Conservation (phyloP, 2,797 vertebrate genomes). For the Crenuchus spilurus region DNA sequence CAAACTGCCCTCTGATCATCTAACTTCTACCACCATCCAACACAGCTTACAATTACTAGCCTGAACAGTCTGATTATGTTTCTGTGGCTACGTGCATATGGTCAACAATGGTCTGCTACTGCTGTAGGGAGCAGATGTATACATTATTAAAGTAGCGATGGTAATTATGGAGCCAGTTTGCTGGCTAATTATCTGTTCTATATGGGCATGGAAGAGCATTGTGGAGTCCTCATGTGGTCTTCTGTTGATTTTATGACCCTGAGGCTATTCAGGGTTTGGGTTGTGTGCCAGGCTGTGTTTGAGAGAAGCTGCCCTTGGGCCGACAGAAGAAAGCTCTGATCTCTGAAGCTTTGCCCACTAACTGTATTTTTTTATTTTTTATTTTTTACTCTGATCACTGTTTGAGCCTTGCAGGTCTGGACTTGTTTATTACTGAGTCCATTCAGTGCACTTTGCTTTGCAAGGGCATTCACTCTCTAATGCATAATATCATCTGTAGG, state of each 20-base stretch:
- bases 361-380: conserved; percentile 10
- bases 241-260: conserved; percentile 2
- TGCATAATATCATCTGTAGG: not conserved
- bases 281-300: conserved; percentile 10
- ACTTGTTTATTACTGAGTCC: not conserved
- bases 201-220: conserved; percentile 7
- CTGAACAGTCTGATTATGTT: not conserved
- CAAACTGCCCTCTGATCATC: not conserved
- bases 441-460: not conserved
- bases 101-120: conserved; percentile 2
- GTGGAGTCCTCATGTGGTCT: conserved; percentile 33
- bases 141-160: conserved; percentile 29
- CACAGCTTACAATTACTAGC: not conserved
- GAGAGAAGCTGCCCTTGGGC: conserved; percentile 11
- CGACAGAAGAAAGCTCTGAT: conserved; percentile 19
- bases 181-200: conserved; percentile 23
- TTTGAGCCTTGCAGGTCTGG: not conserved
- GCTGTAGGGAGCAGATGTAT: conserved; percentile 12
- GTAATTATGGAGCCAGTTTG: conserved; percentile 22
- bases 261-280: not conserved
- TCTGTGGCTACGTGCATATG: conserved; percentile 9
- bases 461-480: not conserved
- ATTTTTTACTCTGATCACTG: conserved; percentile 4
- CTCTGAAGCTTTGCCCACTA: not conserved
- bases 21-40: not conserved